Evolutionary conservation across 2,113 vertebrate genomes (phyloP), one percentile per base, ranked within the genome.

Genomic region (Rhea pennata): DNA sequence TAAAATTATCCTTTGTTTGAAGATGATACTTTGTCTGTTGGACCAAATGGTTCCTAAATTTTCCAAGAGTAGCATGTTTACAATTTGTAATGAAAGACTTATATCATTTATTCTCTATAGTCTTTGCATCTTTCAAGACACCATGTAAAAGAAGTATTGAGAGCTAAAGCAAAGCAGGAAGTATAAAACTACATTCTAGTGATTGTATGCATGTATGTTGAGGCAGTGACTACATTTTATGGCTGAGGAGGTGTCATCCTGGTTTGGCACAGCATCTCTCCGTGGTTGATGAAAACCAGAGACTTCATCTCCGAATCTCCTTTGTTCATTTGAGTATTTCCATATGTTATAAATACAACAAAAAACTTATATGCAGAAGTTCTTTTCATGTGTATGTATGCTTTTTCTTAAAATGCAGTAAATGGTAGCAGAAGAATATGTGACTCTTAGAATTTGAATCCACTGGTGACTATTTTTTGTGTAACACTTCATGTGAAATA

Each of bases 251-350:
- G 73, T 89, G 80, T 62, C 85, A 29, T 26, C 86, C 48, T 3
- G 8, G 22, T 1, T 20, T 73, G 48, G 26, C 70, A 27, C 36
- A 6, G 85, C 58, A 67, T 80, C 95, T 84, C 56, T 10, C 73
- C 90, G 88, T 87, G 93, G 62, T 15, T 95, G 93, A 96, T 93
- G 88, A 71, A 16, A 58, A 92, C 62, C 92, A 79, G 86, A 95
- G 93, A 96, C 96, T 94, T 94, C 84, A 31, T 59, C 44, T 11
- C 50, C 86, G 86, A 91, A 87, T 96, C 91, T 93, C 69, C 67
- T 53, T 42, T n/a, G 5, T 72, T 93, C 74, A 4, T 94, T 79
- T 87, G 58, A 65, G 42, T 84, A 64, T 84, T 84, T 87, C 70
- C 53, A 9, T 61, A 17, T 56, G 17, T 92, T 90, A 64, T 20